Base-by-base conservation (phyloP, 2,113 vertebrate species). In the Anarrhichthys ocellatus region DNA sequence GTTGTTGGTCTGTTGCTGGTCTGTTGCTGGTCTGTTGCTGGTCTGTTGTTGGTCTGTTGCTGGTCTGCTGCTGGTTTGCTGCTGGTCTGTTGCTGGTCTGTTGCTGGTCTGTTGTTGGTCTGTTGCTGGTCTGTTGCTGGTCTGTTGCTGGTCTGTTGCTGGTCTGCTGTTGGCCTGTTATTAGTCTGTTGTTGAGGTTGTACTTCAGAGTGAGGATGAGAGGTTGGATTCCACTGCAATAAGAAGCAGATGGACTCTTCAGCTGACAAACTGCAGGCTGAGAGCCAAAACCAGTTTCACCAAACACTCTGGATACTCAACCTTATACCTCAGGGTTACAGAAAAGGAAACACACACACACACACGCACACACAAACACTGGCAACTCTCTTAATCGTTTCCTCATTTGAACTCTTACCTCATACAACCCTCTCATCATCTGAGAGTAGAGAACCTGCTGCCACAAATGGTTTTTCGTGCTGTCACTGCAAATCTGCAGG, bases 231-330 rank as follows among this genome's bases (percentile, higher is more conserved):
- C 59, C n/a, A 54, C 44, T 48, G 40, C 38, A 87, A 91, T 73
- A 61, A 88, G 50, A 81, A 86, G 38, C 85, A 89, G 88, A 87
- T 87, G 90, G 78, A 14, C 36, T 50, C 15, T 46, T 76, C 27
- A 81, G 56, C 73, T 86, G 82, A 82, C 40, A 68, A 80, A 78
- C 46, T 76, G 80, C 64, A 77, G 69, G 24, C 76, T 59, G 61
- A 78, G 65, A 71, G 80, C 73, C 82, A 85, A 69, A 87, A 68
- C 40, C 61, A 70, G 73, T 59, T 74, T 80, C 81, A 81, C 73
- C 52, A 75, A 80, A 84, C 82, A 80, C 36, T 20, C 62, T 61
- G 63, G 40, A 62, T 32, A 69, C 65, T 82, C 69, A 73, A 73
- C 36, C 36, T 46, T 36, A 36, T 59, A 66, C 46, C 52, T 76